Evolutionary conservation across 2,797 vertebrate species (phyloP).

Genomic region (Argyrosomus regius): DNA sequence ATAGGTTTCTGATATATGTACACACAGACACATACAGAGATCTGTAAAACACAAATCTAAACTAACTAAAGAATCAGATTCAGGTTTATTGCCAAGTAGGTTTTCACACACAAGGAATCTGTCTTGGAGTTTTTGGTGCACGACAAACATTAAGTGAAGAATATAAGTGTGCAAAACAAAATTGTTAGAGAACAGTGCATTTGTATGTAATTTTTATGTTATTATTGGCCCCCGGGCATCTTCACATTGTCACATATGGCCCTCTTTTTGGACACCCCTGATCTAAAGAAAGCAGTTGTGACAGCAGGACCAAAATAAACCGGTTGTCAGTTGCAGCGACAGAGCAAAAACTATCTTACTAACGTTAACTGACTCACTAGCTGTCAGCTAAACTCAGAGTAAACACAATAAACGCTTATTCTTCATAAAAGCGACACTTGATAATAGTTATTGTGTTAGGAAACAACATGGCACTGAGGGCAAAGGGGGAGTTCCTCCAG

Average conservation of each 20-base stretch:
- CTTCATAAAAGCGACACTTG: neutral
- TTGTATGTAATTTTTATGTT: no score
- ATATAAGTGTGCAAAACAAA: no score
- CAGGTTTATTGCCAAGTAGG: no score
- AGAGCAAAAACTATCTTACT: neutral
- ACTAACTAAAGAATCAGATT: no score
- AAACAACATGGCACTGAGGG: neutral
- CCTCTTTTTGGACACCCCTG: no score
- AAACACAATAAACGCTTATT: neutral
- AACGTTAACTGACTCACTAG: neutral
- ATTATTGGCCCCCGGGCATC: no score
- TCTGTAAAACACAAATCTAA: neutral
- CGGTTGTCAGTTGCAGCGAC: neutral
- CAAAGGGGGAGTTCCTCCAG: neutral
- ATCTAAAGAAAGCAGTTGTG: neutral
- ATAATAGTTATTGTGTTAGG: neutral
- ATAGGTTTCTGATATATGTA: neutral
- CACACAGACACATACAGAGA: neutral
- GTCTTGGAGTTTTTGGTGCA: no score
- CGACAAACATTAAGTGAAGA: no score
- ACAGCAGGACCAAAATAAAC: slow-evolving; percentile 45
- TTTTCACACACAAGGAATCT: no score
- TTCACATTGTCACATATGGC: no score
- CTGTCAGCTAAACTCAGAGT: neutral
- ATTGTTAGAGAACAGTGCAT: no score